Base-by-base conservation (phyloP, 2,113 vertebrate species). In the Tetrao urogallus region DNA sequence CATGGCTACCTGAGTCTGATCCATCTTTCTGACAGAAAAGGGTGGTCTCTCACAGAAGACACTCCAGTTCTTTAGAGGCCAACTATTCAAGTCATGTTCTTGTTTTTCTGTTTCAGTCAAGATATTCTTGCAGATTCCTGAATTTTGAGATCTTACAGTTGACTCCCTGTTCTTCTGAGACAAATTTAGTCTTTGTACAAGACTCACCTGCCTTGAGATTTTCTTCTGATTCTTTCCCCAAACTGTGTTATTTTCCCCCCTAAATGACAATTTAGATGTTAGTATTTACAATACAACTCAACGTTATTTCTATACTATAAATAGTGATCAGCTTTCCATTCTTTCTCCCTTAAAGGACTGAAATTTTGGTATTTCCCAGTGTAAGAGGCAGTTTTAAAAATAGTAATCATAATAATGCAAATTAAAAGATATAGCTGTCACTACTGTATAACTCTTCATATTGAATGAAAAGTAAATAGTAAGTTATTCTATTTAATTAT, bases 11-110 rank as follows among this genome's bases (percentile, higher is more conserved):
- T 27, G 45, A 76, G 36, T 70, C 75, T 73, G 48, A 30, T 52
- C 34, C 34, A 52, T 24, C 42, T n/a, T 30, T 45, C 19, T 67
- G n/a, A 56, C 71, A 76, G 38, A 72, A 73, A 58, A 34, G 42
- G 54, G 45, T 17, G 0, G 0, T 54, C 36, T 77, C 48, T 83
- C n/a, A 6, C 0, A 0, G 14, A 19, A 2, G 3, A 25, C 57
- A 47, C 12, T 86, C 36, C 60, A 6, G 6, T 40, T 22, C 42
- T 78, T 57, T 42, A 78, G 18, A 77, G 10, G 24, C 82, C 50
- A 77, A 10, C 18, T 52, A 2, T 32, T 20, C 73, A 42, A 76
- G 30, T 1, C 0, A 3, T 58, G n/a, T 17, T 78, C 8, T 21
- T 84, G 24, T 40, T 82, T 78, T 90, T 77, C 10, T 67, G 42